These are phyloP conservation scores for Charaxes varanes DNA, from an alignment of 1,140 invertebrate species.

Conservation along the genomic window DNA sequence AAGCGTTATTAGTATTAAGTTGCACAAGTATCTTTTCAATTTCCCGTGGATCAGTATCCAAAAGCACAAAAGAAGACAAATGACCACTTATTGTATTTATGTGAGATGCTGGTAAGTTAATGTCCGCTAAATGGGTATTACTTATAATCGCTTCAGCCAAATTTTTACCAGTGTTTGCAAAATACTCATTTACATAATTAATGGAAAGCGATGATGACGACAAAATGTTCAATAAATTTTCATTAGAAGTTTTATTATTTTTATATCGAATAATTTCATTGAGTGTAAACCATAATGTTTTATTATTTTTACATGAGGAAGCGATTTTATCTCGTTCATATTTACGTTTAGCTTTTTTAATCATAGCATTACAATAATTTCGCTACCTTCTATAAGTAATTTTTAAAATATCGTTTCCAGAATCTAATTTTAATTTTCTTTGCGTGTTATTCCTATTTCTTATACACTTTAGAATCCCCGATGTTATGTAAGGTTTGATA, in stretches of 20 bases:
- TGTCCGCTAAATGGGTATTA: neutral
- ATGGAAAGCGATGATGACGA: no score
- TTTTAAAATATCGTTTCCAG: constrained; percentile 15
- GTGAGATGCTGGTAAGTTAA: neutral
- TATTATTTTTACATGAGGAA: constrained; percentile 16
- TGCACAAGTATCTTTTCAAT: constrained; percentile 8
- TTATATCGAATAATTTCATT: no score
- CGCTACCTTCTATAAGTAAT: constrained; percentile 15
- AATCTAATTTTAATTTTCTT: constrained; percentile 8
- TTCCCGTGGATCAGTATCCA: constrained; percentile 12
- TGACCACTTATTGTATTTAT: neutral
- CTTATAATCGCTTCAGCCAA: constrained; percentile 4
- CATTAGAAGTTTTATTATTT: constrained; percentile 1
- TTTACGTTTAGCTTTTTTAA: constrained; percentile 18
- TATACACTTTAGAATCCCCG: constrained; percentile 20
- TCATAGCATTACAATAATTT: constrained; percentile 16
- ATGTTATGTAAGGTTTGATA: constrained; percentile 18
- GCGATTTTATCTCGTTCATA: constrained; percentile 9
- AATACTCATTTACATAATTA: constrained; percentile 7
- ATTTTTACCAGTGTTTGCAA: constrained; percentile 14
- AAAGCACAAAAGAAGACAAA: constrained; percentile 13
- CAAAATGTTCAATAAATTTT: constrained; percentile 7
- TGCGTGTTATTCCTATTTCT: no score
- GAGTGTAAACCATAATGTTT: constrained; percentile 6
- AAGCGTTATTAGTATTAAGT: constrained; percentile 13